Percentiles rank a stretch among this genome's conserved stretches.
Conservation (phyloP, 1,140 invertebrate species). For the Orchesella cincta region DNA sequence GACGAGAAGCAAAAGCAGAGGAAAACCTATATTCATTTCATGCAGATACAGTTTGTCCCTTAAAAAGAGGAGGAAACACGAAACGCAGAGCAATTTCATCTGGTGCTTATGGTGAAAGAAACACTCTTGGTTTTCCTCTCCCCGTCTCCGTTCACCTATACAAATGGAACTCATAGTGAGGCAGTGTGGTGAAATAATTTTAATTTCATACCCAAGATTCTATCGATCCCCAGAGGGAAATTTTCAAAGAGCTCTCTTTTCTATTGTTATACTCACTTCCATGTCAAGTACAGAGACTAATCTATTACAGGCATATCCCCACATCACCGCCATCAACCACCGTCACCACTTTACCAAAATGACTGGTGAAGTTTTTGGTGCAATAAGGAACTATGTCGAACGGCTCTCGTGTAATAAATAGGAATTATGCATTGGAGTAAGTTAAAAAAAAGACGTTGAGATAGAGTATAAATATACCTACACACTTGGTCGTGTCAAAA, state of each 20-base stretch:
- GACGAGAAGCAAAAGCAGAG: too few species aligned
- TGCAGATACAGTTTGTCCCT: not conserved
- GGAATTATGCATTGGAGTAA: not conserved
- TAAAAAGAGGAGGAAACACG: not conserved
- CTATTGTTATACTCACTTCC: not conserved
- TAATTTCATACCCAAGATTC: conserved; percentile 16
- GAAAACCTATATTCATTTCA: too few species aligned
- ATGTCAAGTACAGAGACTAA: not conserved
- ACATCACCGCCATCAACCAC: not conserved
- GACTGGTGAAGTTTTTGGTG: not conserved
- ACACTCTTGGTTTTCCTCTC: not conserved
- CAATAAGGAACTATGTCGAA: too few species aligned
- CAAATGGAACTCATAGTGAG: not conserved
- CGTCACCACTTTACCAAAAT: not conserved
- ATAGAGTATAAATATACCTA: too few species aligned
- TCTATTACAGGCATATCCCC: not conserved
- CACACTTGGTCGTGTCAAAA: too few species aligned
- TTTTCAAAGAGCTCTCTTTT: not conserved
- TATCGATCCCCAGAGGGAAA: not conserved
- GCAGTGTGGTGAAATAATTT: conserved; percentile 1
- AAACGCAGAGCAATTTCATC: not conserved
- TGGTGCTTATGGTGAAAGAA: not conserved
- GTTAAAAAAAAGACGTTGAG: not conserved
- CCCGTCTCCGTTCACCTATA: not conserved
- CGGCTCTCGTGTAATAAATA: not conserved